A percentile compares a stretch with the other conserved stretches of the same genome.
Evolutionary conservation across 1,140 invertebrate genomes (phyloP).

Genomic region (Eurosta solidaginis): DNA sequence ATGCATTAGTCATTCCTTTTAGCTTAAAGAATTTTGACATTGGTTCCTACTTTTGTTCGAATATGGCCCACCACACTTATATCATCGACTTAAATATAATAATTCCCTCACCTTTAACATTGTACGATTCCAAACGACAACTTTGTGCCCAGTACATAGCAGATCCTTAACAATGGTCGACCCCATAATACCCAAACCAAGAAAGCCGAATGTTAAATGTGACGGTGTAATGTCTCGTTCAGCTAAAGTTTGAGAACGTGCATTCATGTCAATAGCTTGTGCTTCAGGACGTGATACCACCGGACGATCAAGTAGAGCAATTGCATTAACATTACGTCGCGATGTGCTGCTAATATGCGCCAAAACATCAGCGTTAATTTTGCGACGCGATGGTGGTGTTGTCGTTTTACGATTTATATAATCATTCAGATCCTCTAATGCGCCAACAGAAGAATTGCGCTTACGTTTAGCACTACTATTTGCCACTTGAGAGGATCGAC

Average conservation of each 20-base stretch:
- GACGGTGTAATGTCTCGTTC: slow-evolving; percentile 88
- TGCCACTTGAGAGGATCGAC: slow-evolving; percentile 33
- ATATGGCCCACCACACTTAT: not conserved
- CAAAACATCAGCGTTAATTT: slow-evolving; percentile 32
- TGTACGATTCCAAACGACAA: slow-evolving; percentile 93
- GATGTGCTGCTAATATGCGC: slow-evolving; percentile 33
- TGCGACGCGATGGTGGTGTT: slow-evolving; percentile 27
- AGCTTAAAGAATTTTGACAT: too few species aligned
- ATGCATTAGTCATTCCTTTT: too few species aligned
- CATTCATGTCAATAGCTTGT: slow-evolving; percentile 76
- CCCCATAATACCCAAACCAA: slow-evolving; percentile 96
- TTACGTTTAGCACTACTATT: slow-evolving; percentile 30
- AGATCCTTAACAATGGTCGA: slow-evolving; percentile 94
- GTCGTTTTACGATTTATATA: slow-evolving; percentile 33
- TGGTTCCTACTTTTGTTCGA: too few species aligned
- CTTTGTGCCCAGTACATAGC: slow-evolving; percentile 90
- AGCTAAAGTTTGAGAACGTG: slow-evolving; percentile 77
- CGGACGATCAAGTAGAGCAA: slow-evolving; percentile 53
- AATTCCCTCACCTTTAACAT: slow-evolving; percentile 77
- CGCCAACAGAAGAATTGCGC: slow-evolving; percentile 22
- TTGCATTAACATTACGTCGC: slow-evolving; percentile 48
- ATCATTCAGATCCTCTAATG: slow-evolving; percentile 29
- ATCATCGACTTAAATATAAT: not conserved
- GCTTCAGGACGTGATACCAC: slow-evolving; percentile 66
- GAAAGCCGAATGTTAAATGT: slow-evolving; percentile 88